phyloP scores from a whole-genome alignment of 1,140 invertebrate species.

The Diachasma alloeum region DNA sequence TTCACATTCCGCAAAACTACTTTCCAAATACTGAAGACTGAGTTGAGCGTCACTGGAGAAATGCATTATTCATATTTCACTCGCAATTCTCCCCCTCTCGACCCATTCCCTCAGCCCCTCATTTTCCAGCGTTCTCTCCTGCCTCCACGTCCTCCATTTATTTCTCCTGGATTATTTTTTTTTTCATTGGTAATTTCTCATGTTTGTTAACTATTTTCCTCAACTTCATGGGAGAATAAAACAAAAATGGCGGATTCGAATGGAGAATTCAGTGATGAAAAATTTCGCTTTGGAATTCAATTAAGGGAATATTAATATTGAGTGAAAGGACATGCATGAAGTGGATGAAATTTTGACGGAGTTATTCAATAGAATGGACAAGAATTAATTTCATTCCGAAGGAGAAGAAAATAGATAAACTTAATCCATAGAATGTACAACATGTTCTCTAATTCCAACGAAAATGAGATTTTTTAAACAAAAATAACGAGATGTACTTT shows the following conservation, averaged over 20 bases:
- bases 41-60: conserved; percentile 12
- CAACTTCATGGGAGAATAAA: too few species aligned
- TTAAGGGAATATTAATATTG: too few species aligned
- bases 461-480: too few species aligned
- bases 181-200: not conserved
- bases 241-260: too few species aligned
- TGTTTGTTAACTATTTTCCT: not conserved
- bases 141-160: not conserved
- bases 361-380: not conserved
- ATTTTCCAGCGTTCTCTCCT: not conserved
- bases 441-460: too few species aligned
- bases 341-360: not conserved
- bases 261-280: too few species aligned
- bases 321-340: not conserved
- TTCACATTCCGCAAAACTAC: not conserved
- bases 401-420: too few species aligned
- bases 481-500: too few species aligned
- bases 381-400: not conserved
- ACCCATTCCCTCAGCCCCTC: not conserved
- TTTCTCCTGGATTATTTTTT: not conserved
- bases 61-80: conserved; percentile 7
- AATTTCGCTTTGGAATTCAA: too few species aligned
- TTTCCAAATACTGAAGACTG: not conserved
- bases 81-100: not conserved
- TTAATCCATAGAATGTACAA: too few species aligned